Base-by-base conservation (phyloP, 2,797 vertebrate species). In the Schizothorax lantsangensis region DNA sequence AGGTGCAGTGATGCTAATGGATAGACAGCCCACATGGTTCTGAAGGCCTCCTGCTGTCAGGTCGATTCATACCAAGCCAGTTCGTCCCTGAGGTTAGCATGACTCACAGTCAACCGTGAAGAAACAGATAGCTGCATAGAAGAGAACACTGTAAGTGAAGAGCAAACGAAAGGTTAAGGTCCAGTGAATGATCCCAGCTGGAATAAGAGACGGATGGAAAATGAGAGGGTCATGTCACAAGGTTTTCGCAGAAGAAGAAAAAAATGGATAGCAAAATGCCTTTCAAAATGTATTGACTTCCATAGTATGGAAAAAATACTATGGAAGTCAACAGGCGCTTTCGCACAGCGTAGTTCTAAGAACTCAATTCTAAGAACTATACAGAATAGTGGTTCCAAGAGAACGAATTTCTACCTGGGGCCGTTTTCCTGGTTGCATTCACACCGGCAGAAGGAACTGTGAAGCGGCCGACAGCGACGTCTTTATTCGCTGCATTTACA, bases 41-140 rank as follows among this genome's bases (percentile, higher is more conserved):
- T 86, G 11, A 72, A 73, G 84, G 79, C 15, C n/a, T 80, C 19
- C 68, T 43, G 54, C 68, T 80, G 84, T 81, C 84, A 64, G 68
- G 54, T 62, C 21, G 9, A 47, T 64, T 80, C 78, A 81, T 62
- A 72, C 75, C 49, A 80, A 80, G 68, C 30, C 68, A 49, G 30
- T 57, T n/a, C 12, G 38, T 81, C 68, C 68, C 84, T 23, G 54
- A 85, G 81, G 81, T 83, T 74, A 62, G 75, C 64, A 71, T 47
- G 77, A 45, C 19, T 62, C 49, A 57, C 59, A 85, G 49, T 79
- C 64, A 71, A 74, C 49, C 71, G 52, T 74, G 71, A 83, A 83
- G 69, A 74, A 83, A 83, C 81, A 45, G 52, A 83, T 59, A 57
- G n/a, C 84, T 68, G 73, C 38, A 72, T 12, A 40, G 77, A 83